Base-by-base conservation (phyloP, 2,113 vertebrate genomes). In the Meleagris gallopavo region DNA sequence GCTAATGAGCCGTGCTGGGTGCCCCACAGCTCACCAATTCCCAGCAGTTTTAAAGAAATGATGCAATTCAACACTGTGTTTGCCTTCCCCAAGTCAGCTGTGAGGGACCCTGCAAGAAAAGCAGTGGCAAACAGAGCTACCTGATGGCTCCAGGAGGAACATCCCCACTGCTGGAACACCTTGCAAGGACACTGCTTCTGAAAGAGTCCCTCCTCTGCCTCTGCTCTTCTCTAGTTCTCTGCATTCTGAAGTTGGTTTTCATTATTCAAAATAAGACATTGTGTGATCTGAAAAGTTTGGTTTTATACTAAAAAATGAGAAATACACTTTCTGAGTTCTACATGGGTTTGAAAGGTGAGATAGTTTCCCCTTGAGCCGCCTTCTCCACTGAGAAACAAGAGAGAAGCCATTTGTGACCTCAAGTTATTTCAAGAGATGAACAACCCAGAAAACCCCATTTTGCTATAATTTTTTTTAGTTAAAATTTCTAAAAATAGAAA, bases 61-160 rank as follows among this genome's bases (percentile, higher is more conserved):
- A 15, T 3, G 13, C 36, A 77, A 48, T 38, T 25, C 88, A 69
- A 13, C 13, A 5, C 3, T 1, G 7, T 0, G 0, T 43, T 50
- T 60, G 20, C 50, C 62, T 72, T 71, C 41, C 66, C 46, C 57
- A 11, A 8, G 20, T 6, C 57, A 81, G 15, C 10, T 27, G 40
- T 9, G 64, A 78, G 40, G 32, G 52, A 60, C 27, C 3, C 76
- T 25, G 65, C 24, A 69, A 58, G 41, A 66, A 25, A 18, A 30
- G 55, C 60, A 27, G 32, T 7, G 52, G 21, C 69, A 82, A 69
- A 0, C 11, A 32, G 22, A 0, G 21, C 10, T 27, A 1, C 5
- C 13, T 4, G 34, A 48, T 9, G 38, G 61, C 36, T 75, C 34
- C 36, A 29, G 50, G 29, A 54, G 55, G 52, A 66, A 67, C 34